Percentiles rank a stretch among this genome's conserved stretches.
Evolutionary conservation across 2,888 invertebrate genomes (phyloP).

Genomic region (Brachyptera putata): DNA sequence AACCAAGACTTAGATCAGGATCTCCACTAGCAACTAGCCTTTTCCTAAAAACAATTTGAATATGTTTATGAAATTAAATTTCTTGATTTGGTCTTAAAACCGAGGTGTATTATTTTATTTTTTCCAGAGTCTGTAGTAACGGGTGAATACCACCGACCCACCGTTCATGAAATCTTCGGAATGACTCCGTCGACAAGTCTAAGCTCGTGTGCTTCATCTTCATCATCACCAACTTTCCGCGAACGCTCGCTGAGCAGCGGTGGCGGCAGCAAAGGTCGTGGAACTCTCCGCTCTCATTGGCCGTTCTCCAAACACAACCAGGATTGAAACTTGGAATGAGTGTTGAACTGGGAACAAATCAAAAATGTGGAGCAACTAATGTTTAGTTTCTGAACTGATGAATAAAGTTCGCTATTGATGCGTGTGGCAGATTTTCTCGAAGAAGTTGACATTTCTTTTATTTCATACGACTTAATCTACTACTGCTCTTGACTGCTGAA

Average conservation of each 20-base stretch:
- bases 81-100: neutral
- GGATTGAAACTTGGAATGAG: conserved; percentile 23
- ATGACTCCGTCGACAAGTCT: conserved; percentile 47
- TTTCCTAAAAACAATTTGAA: neutral
- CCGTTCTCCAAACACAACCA: conserved; percentile 39
- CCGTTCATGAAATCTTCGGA: conserved; percentile 48
- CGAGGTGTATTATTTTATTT: conserved; percentile 9
- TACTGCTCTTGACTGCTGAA: too few species aligned
- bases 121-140: conserved; percentile 43
- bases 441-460: too few species aligned
- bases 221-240: conserved; percentile 44
- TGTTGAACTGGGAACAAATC: too few species aligned
- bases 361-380: neutral
- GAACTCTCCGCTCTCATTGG: conserved; percentile 42
- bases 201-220: conserved; percentile 45
- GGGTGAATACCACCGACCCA: conserved; percentile 42
- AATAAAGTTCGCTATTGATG: too few species aligned
- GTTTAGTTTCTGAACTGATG: too few species aligned
- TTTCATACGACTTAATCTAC: too few species aligned
- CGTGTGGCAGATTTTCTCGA: too few species aligned
- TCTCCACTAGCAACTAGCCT: neutral
- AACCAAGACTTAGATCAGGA: too few species aligned
- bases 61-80: neutral
- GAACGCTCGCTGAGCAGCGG: conserved; percentile 45
- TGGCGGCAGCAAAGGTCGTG: conserved; percentile 41